phyloP scores from a whole-genome alignment of 2,113 vertebrate species.

The Crocuta crocuta region DNA sequence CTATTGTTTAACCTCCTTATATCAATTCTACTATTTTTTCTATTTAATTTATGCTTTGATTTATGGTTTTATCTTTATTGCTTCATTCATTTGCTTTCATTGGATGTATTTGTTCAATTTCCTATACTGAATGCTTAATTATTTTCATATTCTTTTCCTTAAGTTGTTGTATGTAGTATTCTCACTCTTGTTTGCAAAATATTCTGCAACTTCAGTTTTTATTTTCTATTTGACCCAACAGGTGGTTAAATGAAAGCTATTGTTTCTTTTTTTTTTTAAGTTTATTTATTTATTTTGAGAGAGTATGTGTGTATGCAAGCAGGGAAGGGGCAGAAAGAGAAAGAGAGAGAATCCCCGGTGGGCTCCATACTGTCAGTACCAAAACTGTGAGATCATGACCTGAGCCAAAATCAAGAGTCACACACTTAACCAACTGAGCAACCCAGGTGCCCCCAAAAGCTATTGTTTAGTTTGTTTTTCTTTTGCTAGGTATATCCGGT shows the following conservation, averaged over 20 bases:
- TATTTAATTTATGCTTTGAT: slow-evolving; percentile 2
- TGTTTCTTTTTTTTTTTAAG: not conserved
- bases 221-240: not conserved
- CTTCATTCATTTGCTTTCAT: not conserved
- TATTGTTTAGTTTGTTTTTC: not conserved
- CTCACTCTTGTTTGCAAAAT: not conserved
- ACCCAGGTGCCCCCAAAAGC: not conserved
- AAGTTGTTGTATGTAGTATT: not conserved
- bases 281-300: too few species aligned
- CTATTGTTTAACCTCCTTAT: not conserved
- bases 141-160: not conserved
- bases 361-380: too few species aligned
- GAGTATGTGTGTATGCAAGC: too few species aligned
- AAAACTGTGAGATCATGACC: too few species aligned
- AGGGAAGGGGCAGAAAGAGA: too few species aligned
- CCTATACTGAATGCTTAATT: not conserved
- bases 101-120: not conserved
- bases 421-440: too few species aligned
- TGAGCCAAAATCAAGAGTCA: too few species aligned
- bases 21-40: not conserved
- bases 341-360: too few species aligned
- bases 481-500: not conserved
- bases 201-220: not conserved
- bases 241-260: not conserved
- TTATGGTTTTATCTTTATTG: not conserved